Conservation (phyloP, 1,140 invertebrate species). For the Heliconius eleuchia region DNA sequence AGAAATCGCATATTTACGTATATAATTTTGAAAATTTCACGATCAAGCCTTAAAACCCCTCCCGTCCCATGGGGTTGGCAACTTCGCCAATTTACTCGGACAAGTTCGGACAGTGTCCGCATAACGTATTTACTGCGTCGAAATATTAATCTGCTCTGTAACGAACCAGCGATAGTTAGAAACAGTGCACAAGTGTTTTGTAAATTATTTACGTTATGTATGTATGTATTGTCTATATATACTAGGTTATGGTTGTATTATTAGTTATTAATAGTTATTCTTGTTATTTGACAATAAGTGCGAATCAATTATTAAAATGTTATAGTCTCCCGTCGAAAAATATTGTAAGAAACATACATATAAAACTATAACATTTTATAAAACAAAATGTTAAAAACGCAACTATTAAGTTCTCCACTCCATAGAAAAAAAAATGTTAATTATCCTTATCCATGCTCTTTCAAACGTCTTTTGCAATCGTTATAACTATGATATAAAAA, state of each 20-base stretch:
- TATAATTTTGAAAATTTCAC: not conserved
- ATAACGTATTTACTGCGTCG: conserved; percentile 77
- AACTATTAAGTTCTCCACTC: too few relatives aligned
- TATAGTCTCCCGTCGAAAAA: too few relatives aligned
- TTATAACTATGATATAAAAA: too few relatives aligned
- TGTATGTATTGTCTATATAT: conserved; percentile 1
- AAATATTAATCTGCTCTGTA: conserved; percentile 76
- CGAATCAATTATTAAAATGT: too few relatives aligned
- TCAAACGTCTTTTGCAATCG: too few relatives aligned
- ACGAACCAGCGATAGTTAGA: conserved; percentile 68
- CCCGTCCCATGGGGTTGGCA: conserved; percentile 56
- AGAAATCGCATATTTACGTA: not conserved
- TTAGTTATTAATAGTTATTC: not conserved
- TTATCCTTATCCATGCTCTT: too few relatives aligned
- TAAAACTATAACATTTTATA: too few relatives aligned
- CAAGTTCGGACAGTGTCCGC: conserved; percentile 68
- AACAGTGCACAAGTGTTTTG: conserved; percentile 41
- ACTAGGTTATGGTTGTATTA: not conserved
- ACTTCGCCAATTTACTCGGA: conserved; percentile 72
- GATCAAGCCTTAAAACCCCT: conserved; percentile 47
- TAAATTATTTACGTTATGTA: conserved; percentile 9
- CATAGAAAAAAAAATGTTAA: too few relatives aligned
- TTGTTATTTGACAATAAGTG: too few relatives aligned
- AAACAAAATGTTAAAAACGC: too few relatives aligned
- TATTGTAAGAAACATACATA: too few relatives aligned